Percentiles rank a stretch among this genome's conserved stretches.
Evolutionary conservation across 2,113 vertebrate species (phyloP).

Genomic region (Bos taurus): DNA sequence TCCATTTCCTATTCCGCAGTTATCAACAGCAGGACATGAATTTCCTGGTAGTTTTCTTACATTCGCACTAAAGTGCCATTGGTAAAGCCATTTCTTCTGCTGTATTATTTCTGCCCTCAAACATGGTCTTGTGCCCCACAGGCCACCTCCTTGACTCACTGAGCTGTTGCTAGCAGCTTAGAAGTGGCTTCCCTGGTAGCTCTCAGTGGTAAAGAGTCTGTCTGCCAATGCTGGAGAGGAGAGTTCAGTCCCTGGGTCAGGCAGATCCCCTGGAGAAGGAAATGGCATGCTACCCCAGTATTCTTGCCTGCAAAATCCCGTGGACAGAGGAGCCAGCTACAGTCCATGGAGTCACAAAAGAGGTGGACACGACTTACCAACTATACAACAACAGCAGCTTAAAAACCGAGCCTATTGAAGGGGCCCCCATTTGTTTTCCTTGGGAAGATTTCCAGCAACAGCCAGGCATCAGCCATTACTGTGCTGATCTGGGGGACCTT

Average conservation of each 20-base stretch:
- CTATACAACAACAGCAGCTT: not conserved
- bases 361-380: fast-evolving
- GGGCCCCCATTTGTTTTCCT: too few relatives aligned
- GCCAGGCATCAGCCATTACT: not conserved
- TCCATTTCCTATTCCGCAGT: not conserved
- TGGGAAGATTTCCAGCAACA: not conserved
- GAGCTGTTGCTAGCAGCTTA: not conserved
- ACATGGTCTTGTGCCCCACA: not conserved
- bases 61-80: not conserved
- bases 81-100: not conserved
- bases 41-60: not conserved
- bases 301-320: not conserved
- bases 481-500: not conserved
- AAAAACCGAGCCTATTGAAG: not conserved
- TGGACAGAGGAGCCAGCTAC: not conserved
- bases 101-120: not conserved
- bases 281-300: not conserved
- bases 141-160: not conserved
- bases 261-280: not conserved
- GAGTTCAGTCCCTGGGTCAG: not conserved
- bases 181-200: not conserved
- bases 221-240: not conserved
- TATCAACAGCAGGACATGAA: not conserved
- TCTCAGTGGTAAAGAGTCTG: not conserved
- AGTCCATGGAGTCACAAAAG: not conserved